Evolutionary conservation across 1,140 invertebrate genomes (phyloP), one percentile per base, ranked within the genome.

Genomic region (Apis dorsata): DNA sequence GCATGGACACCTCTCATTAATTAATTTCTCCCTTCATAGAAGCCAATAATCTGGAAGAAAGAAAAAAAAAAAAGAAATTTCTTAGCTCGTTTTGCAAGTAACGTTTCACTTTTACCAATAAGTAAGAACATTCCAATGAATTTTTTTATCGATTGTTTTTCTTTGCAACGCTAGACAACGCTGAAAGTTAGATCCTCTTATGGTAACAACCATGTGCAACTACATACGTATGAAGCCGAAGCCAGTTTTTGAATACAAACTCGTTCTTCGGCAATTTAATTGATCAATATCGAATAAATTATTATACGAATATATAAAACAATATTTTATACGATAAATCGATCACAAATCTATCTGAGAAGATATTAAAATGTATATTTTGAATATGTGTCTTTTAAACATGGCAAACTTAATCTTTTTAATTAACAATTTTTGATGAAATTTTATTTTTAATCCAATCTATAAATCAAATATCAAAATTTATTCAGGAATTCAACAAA

Each of bases 1-100:
- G 86, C 87, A 88, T 88, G 80, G 80, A 84, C 86, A 83, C 78
- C 86, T 68, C 66, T 80, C 75, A 59, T 84, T 63, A 63, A 83
- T 83, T 57, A 57, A 83, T 73, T 77, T 62, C 44, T 79, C 59
- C 81, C 85, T 81, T 76, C 57, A 57, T 76, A 66, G 75, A 79
- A 75, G 85, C 72, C 66, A 75, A 62, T 49, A 62, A 81, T 84
- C 86, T 87, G 86, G 13, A 87, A 86, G 53, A 44, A 51, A 59
- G 51, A 55, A 17, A 87, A 86, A 51, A 28, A 51, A 59, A 34
- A 59, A 49, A 77, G 59, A 55, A 79, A 73, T 85, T 71, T 57
- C 57, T 79, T 73, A 81, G 70, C 71, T 76, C 62, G 55, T 66
- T 65, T 19, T 28, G 49, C 59, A 28, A 44, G 34, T 53, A 49